Evolutionary conservation across 2,797 vertebrate species (phyloP), one percentile per base, ranked within the genome.

Genomic region (Sitta carolinensis): DNA sequence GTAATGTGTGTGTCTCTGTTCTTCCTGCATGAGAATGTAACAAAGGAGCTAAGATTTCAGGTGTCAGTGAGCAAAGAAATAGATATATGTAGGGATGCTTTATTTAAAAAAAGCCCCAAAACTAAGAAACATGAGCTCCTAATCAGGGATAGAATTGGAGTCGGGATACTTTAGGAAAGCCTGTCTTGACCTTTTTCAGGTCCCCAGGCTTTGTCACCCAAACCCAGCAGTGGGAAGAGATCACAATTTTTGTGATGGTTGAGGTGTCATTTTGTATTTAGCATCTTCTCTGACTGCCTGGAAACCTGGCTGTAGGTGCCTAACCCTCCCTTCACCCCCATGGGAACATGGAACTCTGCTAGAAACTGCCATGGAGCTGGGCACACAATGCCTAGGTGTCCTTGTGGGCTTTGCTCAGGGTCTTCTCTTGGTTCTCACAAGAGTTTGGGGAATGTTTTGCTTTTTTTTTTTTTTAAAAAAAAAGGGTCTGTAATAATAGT

Each of bases 341-440:
- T 0, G 34, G 55, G 23, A 79, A 29, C 11, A 21, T 0, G 1
- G 18, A 81, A 38, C n/a, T 38, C 25, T 40, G 13, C 26, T 10
- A 26, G 4, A 5, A 77, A 5, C 16, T 57, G 38, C n/a, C 13
- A 5, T 4, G 27, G n/a, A 89, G 3, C 51, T 55, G 34, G 27
- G 17, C 34, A 51, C 0, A 0, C 30, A 45, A 38, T 2, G 4
- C 7, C 29, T 40, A 6, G 2, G 6, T 10, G 38, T 47, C 40
- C 50, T 9, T 26, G 15, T 30, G 18, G 25, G 25, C 42, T 84
- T 84, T 86, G 3, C 12, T 34, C 26, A 22, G 7, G 16, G 22
- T 20, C 10, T 74, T 70, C n/a, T 74, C 30, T 59, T 58, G 12
- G 15, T 36, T 75, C 12, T 5, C 29, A 13, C 10, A 3, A 18